These are phyloP conservation scores for Brachionus asplanchnoidis DNA, from an alignment of 1,140 invertebrate species.

Conservation along the genomic window DNA sequence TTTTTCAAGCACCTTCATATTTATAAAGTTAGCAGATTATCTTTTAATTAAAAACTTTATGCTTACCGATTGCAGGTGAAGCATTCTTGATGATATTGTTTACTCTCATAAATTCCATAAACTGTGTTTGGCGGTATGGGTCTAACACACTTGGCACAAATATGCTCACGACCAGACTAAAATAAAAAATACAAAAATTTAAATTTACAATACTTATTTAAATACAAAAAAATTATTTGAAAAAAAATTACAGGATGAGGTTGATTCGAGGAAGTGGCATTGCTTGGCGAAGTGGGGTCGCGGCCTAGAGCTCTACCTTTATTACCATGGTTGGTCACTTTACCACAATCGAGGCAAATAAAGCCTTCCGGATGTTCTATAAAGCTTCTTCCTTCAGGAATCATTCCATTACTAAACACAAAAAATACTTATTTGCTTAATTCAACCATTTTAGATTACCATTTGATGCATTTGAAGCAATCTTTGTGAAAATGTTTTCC, in stretches of 20 bases:
- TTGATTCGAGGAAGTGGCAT: neutral
- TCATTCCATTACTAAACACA: neutral
- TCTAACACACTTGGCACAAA: slow-evolving; percentile 39
- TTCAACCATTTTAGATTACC: neutral
- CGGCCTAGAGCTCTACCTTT: neutral
- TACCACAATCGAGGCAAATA: slow-evolving; percentile 34
- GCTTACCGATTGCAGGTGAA: slow-evolving; percentile 40
- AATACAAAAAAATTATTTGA: neutral
- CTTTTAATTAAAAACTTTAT: neutral
- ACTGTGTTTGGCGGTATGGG: slow-evolving; percentile 37
- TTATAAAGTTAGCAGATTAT: neutral
- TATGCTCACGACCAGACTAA: slow-evolving; percentile 39
- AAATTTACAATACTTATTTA: neutral
- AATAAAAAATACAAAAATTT: no score
- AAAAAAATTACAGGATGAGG: slow-evolving; percentile 16
- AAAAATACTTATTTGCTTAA: neutral
- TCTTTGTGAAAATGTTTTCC: slow-evolving; percentile 38
- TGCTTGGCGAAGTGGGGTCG: neutral
- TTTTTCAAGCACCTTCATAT: slow-evolving; percentile 29
- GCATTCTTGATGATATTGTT: slow-evolving; percentile 41
- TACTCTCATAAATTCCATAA: slow-evolving; percentile 32
- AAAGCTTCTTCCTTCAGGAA: slow-evolving; percentile 39
- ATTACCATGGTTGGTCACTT: slow-evolving; percentile 30
- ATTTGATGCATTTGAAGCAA: slow-evolving; percentile 41
- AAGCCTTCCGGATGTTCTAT: slow-evolving; percentile 17